Evolutionary conservation across 1,140 invertebrate species (phyloP), one percentile per base, ranked within the genome.

Genomic region (Caenorhabditis briggsae): DNA sequence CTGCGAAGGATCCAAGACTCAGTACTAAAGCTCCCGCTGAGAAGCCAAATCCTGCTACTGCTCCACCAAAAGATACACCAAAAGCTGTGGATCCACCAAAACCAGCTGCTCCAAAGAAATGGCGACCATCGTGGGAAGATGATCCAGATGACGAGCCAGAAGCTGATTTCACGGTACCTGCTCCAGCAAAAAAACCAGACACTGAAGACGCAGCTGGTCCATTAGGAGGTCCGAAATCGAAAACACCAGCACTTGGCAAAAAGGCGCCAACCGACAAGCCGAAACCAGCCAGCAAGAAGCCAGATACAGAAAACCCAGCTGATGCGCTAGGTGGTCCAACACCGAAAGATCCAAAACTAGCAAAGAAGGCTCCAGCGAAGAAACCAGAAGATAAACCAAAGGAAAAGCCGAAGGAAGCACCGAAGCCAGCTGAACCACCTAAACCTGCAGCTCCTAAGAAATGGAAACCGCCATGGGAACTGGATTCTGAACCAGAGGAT

Each of bases 141-240:
- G 70, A 78, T n/a, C 46, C 70, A 25, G 59, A 58, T 58, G 59
- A 61, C 16, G 56, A 58, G 23, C 59, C 59, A 12, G 59, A 78
- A 16, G 70, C 70, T 1, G 70, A 48, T 53, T 78, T 78, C 46
- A 78, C 70, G 23, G 14, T 78, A 5, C 70, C 70, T 12, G 70
- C 70, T 2, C 70, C 70, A 16, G n/a, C 16, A 18, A 78, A 78
- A 11, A 78, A 78, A n/a, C 70, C 70, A 7, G 70, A 78, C 23
- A 50, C 70, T 23, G 70, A 78, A 78, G 70, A 78, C 14, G 46
- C 70, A 20, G 70, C 70, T 18, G 70, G 50, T 6, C 70, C 70
- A 20, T 46, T 78, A 2, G 70, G 70, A 23, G 70, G 70, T 20
- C 70, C 70, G 23, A 78, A 78, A n/a, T 2, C 18, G 23, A 78